phyloP scores from a whole-genome alignment of 1,140 invertebrate genomes.

The Drosophila tsacasi region DNA sequence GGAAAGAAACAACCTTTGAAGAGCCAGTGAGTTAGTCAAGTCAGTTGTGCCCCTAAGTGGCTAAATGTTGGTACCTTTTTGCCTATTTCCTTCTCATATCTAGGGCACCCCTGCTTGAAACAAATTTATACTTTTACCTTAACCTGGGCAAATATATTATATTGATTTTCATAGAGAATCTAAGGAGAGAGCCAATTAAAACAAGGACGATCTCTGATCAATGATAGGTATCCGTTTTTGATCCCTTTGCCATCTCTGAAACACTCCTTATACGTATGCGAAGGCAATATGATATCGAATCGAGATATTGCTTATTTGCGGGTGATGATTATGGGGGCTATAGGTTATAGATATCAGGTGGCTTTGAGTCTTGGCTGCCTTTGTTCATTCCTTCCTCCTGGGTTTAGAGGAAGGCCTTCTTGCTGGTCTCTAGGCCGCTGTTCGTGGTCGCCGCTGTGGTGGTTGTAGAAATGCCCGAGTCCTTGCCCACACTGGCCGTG shows the following conservation, averaged over 20 bases:
- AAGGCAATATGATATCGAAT: constrained; percentile 61
- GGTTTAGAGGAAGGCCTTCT: constrained; percentile 69
- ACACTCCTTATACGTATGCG: constrained; percentile 60
- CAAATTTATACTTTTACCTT: neutral
- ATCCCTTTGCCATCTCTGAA: constrained; percentile 27
- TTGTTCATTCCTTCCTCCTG: neutral
- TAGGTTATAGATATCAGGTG: constrained; percentile 28
- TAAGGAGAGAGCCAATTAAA: neutral
- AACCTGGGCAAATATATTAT: constrained; percentile 26
- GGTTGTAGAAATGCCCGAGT: constrained; percentile 53
- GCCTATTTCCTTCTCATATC: too few relatives aligned
- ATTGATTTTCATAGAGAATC: constrained; percentile 12
- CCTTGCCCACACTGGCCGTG: constrained; percentile 68
- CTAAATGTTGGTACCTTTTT: neutral
- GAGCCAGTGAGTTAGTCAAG: neutral
- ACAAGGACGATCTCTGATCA: constrained; percentile 17
- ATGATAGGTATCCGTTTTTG: constrained; percentile 5
- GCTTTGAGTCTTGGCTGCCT: constrained; percentile 39
- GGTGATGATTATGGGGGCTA: constrained; percentile 11
- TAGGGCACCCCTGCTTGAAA: neutral
- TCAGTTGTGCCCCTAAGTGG: neutral
- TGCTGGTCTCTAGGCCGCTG: constrained; percentile 60
- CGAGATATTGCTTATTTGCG: constrained; percentile 68
- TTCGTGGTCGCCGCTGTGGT: constrained; percentile 58
- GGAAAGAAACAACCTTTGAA: constrained; percentile 13